Evolutionary conservation across 37 sponge, comb jelly and placozoan species (phyloP).

Genomic region (Mnemiopsis leidyi): DNA sequence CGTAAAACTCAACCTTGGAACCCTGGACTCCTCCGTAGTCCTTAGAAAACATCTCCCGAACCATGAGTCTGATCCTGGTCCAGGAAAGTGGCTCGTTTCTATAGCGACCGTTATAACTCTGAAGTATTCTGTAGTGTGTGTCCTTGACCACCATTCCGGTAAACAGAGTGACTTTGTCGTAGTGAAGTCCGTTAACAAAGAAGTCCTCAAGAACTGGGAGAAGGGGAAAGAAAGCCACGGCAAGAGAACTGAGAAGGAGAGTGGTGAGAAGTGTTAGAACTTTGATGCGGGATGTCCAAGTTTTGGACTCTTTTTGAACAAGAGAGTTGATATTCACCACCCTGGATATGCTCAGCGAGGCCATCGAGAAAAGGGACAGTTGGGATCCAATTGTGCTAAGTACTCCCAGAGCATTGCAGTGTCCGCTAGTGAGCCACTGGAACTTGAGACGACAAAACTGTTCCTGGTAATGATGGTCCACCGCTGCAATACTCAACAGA

Average conservation of each 20-base stretch:
- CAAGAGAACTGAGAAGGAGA: background rate
- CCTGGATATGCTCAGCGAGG: background rate
- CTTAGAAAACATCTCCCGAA: background rate
- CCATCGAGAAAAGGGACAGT: background rate
- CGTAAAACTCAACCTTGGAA: background rate
- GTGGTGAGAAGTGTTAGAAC: background rate
- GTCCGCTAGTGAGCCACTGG: background rate
- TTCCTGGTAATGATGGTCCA: background rate
- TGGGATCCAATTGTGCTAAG: background rate
- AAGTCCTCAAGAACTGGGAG: background rate
- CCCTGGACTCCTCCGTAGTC: background rate
- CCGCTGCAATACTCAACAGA: background rate
- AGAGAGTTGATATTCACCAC: background rate
- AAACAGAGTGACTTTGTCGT: background rate
- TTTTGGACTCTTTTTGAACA: background rate
- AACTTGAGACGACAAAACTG: background rate
- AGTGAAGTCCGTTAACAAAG: conserved; percentile 21
- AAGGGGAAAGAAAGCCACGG: background rate
- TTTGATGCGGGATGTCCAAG: background rate
- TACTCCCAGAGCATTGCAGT: background rate
- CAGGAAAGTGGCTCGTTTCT: background rate
- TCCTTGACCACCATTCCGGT: background rate
- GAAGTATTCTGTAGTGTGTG: background rate
- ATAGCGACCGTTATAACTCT: background rate
- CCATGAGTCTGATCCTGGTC: background rate